Conservation (phyloP, 2,888 invertebrate species). For the Leucophenga montana region DNA sequence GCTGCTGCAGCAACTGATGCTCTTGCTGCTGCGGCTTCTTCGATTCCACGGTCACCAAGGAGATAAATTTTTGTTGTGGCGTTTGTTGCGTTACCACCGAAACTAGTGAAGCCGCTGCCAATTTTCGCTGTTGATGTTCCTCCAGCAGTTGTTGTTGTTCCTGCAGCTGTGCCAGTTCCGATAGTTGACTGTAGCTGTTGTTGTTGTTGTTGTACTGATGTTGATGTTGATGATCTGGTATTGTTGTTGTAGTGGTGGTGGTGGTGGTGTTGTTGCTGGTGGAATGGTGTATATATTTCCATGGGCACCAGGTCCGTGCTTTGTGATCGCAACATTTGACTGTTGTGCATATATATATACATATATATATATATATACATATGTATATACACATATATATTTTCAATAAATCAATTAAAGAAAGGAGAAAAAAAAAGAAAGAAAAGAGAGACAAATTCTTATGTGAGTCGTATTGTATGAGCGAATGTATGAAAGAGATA, state of each 20-base stretch:
- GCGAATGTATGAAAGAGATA: constrained; percentile 1
- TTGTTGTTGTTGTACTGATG: not conserved
- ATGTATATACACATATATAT: not conserved
- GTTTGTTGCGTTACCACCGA: constrained; percentile 27
- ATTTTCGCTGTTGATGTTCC: constrained; percentile 34
- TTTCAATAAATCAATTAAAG: constrained; percentile 15
- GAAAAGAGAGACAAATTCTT: constrained; percentile 19
- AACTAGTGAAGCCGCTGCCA: constrained; percentile 36
- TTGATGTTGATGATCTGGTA: constrained; percentile 17
- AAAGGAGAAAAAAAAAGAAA: not conserved
- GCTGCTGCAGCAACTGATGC: constrained; percentile 3
- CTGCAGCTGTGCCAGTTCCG: constrained; percentile 33
- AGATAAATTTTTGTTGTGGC: constrained; percentile 38
- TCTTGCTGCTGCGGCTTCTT: constrained; percentile 28
- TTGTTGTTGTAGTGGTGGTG: constrained; percentile 25
- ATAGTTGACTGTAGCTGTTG: constrained; percentile 18
- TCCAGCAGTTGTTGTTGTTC: constrained; percentile 31
- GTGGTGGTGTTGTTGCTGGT: constrained; percentile 23
- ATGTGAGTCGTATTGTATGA: constrained; percentile 13
- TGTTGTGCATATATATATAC: constrained; percentile 34
- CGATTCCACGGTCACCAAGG: constrained; percentile 12
- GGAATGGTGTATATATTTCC: constrained; percentile 61
- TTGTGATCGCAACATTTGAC: constrained; percentile 68
- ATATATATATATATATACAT: not conserved
- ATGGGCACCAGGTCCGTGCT: constrained; percentile 67